Conservation (phyloP, 2,888 invertebrate genomes). For the Mactromeris polynyma region DNA sequence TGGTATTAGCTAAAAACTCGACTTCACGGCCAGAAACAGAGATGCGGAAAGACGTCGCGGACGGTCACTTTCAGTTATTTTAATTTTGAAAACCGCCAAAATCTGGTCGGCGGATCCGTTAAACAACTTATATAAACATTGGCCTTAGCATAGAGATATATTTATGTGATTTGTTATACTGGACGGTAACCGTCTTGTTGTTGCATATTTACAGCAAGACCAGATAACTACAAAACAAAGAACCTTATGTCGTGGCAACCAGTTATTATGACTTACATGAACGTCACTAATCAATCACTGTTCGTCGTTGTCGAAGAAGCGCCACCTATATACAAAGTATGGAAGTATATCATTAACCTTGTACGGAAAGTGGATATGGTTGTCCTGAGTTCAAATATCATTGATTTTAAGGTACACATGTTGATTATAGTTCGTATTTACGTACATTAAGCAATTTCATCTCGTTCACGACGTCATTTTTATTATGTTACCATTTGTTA, state of each 20-base stretch:
- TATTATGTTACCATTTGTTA: no score
- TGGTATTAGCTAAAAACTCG: no score
- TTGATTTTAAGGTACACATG: neutral
- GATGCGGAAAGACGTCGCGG: no score
- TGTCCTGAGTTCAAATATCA: neutral
- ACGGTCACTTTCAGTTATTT: no score
- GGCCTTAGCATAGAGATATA: no score
- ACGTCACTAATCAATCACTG: neutral
- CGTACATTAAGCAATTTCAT: neutral
- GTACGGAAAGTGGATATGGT: neutral
- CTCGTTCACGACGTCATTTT: no score
- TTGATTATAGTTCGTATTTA: neutral
- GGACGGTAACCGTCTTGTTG: no score
- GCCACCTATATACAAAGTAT: constrained; percentile 11
- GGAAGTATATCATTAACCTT: neutral
- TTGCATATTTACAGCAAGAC: neutral
- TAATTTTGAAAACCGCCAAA: no score
- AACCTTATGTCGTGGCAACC: neutral
- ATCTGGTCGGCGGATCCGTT: no score
- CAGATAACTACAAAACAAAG: neutral
- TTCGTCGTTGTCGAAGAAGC: constrained; percentile 18
- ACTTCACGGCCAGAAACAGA: no score
- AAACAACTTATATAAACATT: no score
- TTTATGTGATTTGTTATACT: no score
- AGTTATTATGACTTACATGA: constrained; percentile 3